Evolutionary conservation across 1,140 invertebrate species (phyloP), one percentile per base, ranked within the genome.

Genomic region (Drosophila suzukii): DNA sequence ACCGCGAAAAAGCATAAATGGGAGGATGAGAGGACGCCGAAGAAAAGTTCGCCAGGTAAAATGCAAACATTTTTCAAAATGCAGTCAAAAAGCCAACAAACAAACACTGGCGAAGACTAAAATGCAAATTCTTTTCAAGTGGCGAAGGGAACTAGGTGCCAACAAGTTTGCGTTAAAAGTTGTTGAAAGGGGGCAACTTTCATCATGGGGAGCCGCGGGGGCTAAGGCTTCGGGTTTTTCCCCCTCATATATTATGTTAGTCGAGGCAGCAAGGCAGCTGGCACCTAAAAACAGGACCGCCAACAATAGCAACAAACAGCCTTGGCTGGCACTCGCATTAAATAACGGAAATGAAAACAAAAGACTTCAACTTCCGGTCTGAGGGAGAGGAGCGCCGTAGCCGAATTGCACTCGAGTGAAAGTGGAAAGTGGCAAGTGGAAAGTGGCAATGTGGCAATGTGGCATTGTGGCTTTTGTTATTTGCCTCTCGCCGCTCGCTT

Each of bases 301-400:
- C 50, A 75, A 65, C 70, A 82, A 66, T 54, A 54, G 62, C 66
- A 84, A 68, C 60, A 75, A 68, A 49, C 73, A 61, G 49, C 13
- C 51, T 63, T 39, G 43, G 54, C 72, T 77, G 84, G 56, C 79
- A 88, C 79, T 77, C 79, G 84, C 80, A 88, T 88, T 88, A 89
- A 88, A 88, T 80, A 88, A 88, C 83, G 80, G 80, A 89, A 89
- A 88, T 89, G 80, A 88, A 89, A 88, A 88, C 83, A 89, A 88
- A 83, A 88, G 80, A 80, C 79, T 86, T 84, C 65, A 89, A 89
- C 84, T 83, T 88, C 84, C 84, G 84, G 68, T 44, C 50, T 46
- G 53, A 17, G 17, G 13, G 20, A 13, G 27, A 5, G 41, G 38
- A 56, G 46, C 50, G 78, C 81, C 68, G 46, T 50, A 71, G 61